Percentiles rank a stretch among this genome's conserved stretches.
Evolutionary conservation across 2,797 vertebrate species (phyloP).

Genomic region (Tapera naevia): DNA sequence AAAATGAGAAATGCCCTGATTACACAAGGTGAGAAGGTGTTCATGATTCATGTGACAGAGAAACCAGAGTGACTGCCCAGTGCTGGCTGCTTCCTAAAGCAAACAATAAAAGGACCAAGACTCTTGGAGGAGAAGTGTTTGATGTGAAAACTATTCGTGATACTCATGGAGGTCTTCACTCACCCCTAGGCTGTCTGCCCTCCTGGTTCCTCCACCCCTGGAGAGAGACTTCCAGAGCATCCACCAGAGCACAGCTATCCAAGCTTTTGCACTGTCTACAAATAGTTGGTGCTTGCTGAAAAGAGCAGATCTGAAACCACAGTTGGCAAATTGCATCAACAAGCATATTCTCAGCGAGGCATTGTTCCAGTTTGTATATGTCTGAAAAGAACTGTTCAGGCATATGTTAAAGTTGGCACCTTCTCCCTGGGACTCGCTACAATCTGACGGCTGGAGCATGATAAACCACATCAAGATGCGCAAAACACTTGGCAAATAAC

Average conservation of each 20-base stretch:
- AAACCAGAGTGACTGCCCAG: neutral
- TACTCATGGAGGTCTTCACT: neutral
- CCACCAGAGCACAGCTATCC: fast-evolving
- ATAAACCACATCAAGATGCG: neutral
- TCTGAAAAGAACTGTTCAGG: conserved; percentile 67
- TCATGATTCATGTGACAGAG: fast-evolving
- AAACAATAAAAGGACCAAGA: neutral
- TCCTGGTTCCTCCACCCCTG: neutral
- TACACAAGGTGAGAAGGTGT: fast-evolving
- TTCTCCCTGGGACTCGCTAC: conserved; percentile 52
- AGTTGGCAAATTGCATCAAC: conserved; percentile 70
- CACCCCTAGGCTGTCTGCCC: neutral
- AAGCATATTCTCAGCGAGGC: conserved; percentile 65
- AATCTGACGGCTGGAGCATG: conserved; percentile 45
- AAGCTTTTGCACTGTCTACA: conserved; percentile 44
- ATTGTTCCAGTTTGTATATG: conserved; percentile 69
- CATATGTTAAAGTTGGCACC: conserved; percentile 66
- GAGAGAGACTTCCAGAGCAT: neutral
- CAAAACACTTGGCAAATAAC: neutral
- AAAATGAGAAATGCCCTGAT: neutral
- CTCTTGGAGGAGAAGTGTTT: neutral
- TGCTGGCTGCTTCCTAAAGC: neutral
- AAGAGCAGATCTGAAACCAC: conserved; percentile 66
- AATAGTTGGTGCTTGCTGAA: conserved; percentile 53
- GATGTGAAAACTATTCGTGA: neutral